Evolutionary conservation across 2,113 vertebrate genomes (phyloP), one percentile per base, ranked within the genome.

Genomic region (Podarcis raffonei): DNA sequence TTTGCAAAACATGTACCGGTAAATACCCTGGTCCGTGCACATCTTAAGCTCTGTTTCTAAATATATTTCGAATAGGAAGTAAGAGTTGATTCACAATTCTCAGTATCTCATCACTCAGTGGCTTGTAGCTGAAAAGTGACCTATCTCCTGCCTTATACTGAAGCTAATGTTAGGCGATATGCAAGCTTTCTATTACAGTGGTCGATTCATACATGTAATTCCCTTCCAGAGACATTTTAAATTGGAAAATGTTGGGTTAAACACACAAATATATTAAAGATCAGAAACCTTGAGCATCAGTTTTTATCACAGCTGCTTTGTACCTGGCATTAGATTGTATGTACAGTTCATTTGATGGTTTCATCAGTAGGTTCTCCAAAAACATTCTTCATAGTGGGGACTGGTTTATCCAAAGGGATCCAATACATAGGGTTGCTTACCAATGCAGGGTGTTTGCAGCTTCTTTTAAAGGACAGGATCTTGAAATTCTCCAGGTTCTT

Each of bases 21-120:
- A 80, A 80, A 89, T 82, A 90, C 23, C 20, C 84, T 90, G 59
- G 87, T 71, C 85, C 2, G 7, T 53, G 35, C 23, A 71, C 53
- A 84, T 0, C 4, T 69, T 35, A 68, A 27, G 12, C 27, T 16
- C 23, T n/a, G 9, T 53, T 83, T 30, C 23, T 39, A 66, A 27
- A 79, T 27, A 82, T 65, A 82, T 82, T 66, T 37, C 8, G 32
- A 80, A 18, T 12, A 35, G 32, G 80, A 81, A 62, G 18, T 81
- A 35, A 81, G 59, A 37, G 20, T 9, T 65, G 20, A 37, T 81
- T 65, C 7, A 37, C 7, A 59, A 20, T 81, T 62, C 2, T 81
- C 18, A 11, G 16, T 20, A 37, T 81, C 20, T 25, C 32, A 62
- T 23, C 18, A 62, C 6, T 35, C 57, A 32, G 8, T 35, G 20